Conservation (phyloP, 2,797 vertebrate genomes). For the Ispidina picta region DNA sequence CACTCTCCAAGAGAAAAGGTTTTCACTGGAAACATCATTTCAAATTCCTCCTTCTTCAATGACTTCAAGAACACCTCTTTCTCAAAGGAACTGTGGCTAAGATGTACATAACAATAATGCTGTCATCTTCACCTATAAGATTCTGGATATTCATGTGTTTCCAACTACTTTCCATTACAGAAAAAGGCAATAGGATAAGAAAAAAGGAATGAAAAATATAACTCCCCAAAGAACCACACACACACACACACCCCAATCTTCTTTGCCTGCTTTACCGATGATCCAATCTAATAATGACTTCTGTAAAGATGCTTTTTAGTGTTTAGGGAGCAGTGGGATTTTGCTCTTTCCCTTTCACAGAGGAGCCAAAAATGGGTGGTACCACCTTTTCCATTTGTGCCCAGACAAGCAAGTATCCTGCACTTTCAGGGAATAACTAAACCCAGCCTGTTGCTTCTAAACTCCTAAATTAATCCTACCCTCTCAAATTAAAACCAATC, state of each 20-base stretch:
- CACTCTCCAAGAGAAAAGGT: slow-evolving; percentile 11
- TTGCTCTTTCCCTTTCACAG: background rate
- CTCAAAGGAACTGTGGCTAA: slow-evolving; percentile 16
- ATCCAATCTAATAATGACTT: background rate
- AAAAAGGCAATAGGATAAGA: background rate
- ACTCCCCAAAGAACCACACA: accelerated
- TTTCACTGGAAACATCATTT: slow-evolving; percentile 21
- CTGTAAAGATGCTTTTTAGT: background rate
- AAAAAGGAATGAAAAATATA: background rate
- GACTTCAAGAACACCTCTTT: slow-evolving; percentile 14
- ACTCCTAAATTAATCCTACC: background rate
- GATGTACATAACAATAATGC: background rate
- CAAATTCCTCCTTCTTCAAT: slow-evolving; percentile 41
- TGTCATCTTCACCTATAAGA: background rate
- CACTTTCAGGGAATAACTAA: background rate
- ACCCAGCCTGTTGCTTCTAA: background rate
- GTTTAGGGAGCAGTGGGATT: background rate
- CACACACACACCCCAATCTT: background rate
- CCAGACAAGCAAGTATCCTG: background rate
- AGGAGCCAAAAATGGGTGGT: background rate
- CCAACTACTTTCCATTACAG: background rate
- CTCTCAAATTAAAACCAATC: background rate
- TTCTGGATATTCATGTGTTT: background rate
- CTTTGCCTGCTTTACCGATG: background rate
- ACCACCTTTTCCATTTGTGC: background rate